phyloP scores from a whole-genome alignment of 2,888 invertebrate genomes.

The Harpalus rubripes region DNA sequence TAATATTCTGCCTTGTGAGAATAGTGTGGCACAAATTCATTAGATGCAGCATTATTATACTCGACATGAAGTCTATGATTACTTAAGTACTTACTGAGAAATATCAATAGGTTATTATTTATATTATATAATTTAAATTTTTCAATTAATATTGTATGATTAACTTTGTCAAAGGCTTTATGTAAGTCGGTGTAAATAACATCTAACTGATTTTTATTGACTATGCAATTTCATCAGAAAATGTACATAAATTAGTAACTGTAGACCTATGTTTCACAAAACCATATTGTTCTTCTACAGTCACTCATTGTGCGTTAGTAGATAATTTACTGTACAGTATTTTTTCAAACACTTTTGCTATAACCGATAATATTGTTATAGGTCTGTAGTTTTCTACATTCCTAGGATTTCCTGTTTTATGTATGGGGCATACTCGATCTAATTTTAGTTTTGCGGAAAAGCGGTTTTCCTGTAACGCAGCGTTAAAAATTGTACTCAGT shows the following conservation, averaged over 20 bases:
- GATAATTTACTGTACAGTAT: too few relatives aligned
- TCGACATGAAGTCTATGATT: background rate
- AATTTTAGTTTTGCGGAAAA: constrained; percentile 1
- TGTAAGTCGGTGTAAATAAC: constrained; percentile 4
- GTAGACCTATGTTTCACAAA: constrained; percentile 17
- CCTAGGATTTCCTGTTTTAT: background rate
- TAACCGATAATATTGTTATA: constrained; percentile 13
- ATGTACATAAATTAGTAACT: constrained; percentile 16
- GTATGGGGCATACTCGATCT: constrained; percentile 11
- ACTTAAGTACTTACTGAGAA: background rate
- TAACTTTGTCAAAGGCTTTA: constrained; percentile 30
- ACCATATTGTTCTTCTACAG: constrained; percentile 5
- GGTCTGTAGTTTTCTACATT: constrained; percentile 14
- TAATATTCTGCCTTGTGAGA: too few relatives aligned
- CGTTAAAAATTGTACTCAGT: background rate
- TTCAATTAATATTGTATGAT: constrained; percentile 1
- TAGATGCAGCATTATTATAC: too few relatives aligned
- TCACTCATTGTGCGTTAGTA: background rate
- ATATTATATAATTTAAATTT: background rate
- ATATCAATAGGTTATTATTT: background rate
- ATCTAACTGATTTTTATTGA: constrained; percentile 5
- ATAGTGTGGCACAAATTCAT: too few relatives aligned
- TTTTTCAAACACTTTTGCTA: background rate
- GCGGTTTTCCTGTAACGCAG: background rate
- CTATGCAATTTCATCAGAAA: constrained; percentile 12